Percentiles rank a stretch among this genome's conserved stretches.
These are phyloP conservation scores for Xiphorhynchus erythropygius DNA, from an alignment of 2,797 vertebrate species.

Conservation along the genomic window DNA sequence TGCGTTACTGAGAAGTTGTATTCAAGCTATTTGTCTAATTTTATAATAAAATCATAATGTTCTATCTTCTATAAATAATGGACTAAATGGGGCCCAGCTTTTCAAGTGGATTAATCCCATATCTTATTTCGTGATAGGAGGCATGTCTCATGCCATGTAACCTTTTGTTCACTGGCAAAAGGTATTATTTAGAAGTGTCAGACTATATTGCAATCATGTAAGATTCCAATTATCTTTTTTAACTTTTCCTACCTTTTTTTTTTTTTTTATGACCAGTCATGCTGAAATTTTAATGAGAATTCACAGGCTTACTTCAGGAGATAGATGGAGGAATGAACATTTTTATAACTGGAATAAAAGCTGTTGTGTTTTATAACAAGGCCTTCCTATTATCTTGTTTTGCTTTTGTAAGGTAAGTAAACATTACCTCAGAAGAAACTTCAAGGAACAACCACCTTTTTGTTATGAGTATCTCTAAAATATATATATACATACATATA, in stretches of 20 bases:
- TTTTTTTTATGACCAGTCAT: not conserved
- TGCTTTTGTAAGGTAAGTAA: not conserved
- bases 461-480: not conserved
- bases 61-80: not conserved
- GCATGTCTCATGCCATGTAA: not conserved
- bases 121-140: not conserved
- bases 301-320: not conserved
- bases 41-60: not conserved
- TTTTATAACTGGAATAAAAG: constrained; percentile 13
- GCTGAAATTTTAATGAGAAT: not conserved
- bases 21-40: not conserved
- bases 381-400: not conserved
- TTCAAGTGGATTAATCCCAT: not conserved
- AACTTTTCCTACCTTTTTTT: not conserved
- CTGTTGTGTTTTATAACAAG: not conserved
- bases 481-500: no score
- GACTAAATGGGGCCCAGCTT: not conserved
- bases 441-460: not conserved
- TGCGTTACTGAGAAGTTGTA: not conserved
- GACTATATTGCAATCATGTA: not conserved
- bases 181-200: not conserved
- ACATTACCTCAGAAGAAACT: not conserved
- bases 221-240: not conserved
- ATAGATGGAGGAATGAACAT: not conserved
- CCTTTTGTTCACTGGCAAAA: not conserved